These are phyloP conservation scores for Pasiphila rectangulata DNA, from an alignment of 2,888 invertebrate genomes.

Conservation along the genomic window DNA sequence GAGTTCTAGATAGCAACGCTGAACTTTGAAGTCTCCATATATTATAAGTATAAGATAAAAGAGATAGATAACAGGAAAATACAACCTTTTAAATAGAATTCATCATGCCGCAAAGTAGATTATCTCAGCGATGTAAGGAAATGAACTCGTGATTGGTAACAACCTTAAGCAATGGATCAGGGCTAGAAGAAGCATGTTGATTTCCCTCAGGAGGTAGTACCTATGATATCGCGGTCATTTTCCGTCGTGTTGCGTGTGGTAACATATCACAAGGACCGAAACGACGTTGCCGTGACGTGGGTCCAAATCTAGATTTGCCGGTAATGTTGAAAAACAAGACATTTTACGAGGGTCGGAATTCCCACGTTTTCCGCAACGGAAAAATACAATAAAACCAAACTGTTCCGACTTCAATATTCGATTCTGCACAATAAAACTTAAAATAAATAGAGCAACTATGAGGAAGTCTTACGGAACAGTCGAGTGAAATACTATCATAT, in stretches of 20 bases:
- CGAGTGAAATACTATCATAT: slow-evolving; percentile 29
- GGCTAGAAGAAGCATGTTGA: slow-evolving; percentile 61
- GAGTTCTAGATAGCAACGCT: slow-evolving; percentile 35
- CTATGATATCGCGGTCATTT: slow-evolving; percentile 62
- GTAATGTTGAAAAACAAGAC: slow-evolving; percentile 54
- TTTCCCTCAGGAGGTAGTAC: slow-evolving; percentile 56
- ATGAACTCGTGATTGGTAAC: background rate
- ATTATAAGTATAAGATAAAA: too few relatives aligned
- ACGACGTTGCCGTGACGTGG: slow-evolving; percentile 47
- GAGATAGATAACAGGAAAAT: too few relatives aligned
- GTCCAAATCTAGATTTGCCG: slow-evolving; percentile 47
- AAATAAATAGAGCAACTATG: slow-evolving; percentile 33
- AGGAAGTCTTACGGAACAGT: slow-evolving; percentile 26
- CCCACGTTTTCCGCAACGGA: slow-evolving; percentile 44
- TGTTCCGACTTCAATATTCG: slow-evolving; percentile 40
- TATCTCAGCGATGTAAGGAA: background rate
- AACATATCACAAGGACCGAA: slow-evolving; percentile 49
- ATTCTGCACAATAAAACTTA: slow-evolving; percentile 38
- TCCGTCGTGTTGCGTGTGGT: slow-evolving; percentile 48
- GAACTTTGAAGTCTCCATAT: background rate
- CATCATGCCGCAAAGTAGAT: background rate
- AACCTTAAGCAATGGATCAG: slow-evolving; percentile 35
- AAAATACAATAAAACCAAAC: slow-evolving; percentile 41
- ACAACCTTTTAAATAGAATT: too few relatives aligned
- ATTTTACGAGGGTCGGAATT: slow-evolving; percentile 55